These are phyloP conservation scores for Schlechtendalia chinensis DNA, from an alignment of 1,140 invertebrate species.

Conservation along the genomic window DNA sequence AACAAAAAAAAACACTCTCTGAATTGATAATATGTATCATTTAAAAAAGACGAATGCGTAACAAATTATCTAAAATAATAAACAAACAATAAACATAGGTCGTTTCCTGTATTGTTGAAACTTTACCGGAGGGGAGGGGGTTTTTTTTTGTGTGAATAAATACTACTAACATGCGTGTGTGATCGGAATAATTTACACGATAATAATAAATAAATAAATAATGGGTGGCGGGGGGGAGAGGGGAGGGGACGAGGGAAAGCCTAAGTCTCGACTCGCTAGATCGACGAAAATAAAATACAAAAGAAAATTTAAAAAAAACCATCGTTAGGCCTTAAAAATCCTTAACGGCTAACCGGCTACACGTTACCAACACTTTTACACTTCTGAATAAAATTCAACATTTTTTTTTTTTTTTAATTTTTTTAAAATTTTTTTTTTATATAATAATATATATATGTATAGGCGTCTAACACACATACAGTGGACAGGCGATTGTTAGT, in stretches of 20 bases:
- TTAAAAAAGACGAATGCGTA: slow-evolving; percentile 29
- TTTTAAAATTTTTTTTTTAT: slow-evolving; percentile 10
- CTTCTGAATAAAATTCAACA: slow-evolving; percentile 44
- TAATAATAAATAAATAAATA: slow-evolving; percentile 3
- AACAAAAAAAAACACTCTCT: slow-evolving; percentile 12
- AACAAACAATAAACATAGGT: slow-evolving; percentile 26
- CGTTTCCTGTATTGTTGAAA: neutral
- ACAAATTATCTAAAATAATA: slow-evolving; percentile 34
- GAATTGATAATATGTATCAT: too few species aligned
- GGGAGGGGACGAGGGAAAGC: neutral
- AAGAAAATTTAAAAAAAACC: neutral
- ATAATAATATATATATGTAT: neutral
- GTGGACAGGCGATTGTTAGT: slow-evolving; percentile 24
- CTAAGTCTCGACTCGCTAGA: neutral
- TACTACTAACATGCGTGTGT: neutral
- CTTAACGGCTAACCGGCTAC: slow-evolving; percentile 5
- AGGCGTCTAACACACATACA: slow-evolving; percentile 33
- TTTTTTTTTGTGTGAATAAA: neutral
- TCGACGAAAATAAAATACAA: too few species aligned
- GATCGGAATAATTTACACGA: neutral
- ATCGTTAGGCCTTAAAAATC: slow-evolving; percentile 30
- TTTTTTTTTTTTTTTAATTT: slow-evolving; percentile 21
- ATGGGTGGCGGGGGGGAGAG: too few species aligned
- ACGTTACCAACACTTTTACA: slow-evolving; percentile 27
- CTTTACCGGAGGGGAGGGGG: neutral